phyloP scores from a whole-genome alignment of 2,888 invertebrate genomes.

The Synanthedon tipuliformis region DNA sequence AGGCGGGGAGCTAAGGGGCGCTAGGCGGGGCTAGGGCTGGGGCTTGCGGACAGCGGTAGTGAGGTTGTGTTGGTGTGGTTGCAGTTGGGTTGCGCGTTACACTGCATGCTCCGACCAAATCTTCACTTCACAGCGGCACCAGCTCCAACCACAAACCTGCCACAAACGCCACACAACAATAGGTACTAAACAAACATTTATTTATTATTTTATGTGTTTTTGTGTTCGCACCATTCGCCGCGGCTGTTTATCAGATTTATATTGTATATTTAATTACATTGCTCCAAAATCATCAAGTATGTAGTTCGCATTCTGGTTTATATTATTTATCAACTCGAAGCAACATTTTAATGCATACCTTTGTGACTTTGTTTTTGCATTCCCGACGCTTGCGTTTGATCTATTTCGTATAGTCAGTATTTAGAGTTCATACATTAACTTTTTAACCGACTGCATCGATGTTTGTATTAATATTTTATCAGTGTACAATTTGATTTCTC shows the following conservation, averaged over 20 bases:
- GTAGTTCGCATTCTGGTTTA: constrained; percentile 46
- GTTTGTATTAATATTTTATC: constrained; percentile 21
- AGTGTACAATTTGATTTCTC: not conserved
- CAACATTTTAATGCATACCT: constrained; percentile 68
- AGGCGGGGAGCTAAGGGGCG: constrained; percentile 8
- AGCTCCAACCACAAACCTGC: constrained; percentile 68
- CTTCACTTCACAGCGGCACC: constrained; percentile 69
- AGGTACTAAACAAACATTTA: constrained; percentile 65
- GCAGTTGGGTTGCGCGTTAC: constrained; percentile 92
- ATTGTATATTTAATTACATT: constrained; percentile 40
- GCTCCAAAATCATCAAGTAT: constrained; percentile 38
- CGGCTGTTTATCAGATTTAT: constrained; percentile 49
- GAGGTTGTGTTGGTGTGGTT: constrained; percentile 75
- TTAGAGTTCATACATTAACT: constrained; percentile 48
- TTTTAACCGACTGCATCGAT: constrained; percentile 45
- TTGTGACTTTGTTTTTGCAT: constrained; percentile 56
- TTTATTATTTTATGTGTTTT: constrained; percentile 63
- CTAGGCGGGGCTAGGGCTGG: constrained; percentile 9
- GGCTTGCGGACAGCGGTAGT: constrained; percentile 36
- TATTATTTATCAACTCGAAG: constrained; percentile 34
- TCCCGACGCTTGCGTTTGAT: constrained; percentile 50
- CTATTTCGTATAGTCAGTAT: constrained; percentile 38
- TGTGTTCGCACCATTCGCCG: constrained; percentile 66
- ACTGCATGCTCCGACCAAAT: constrained; percentile 86
- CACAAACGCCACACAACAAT: constrained; percentile 69